phyloP scores from a whole-genome alignment of 2,797 vertebrate genomes.

The Lates japonicus region DNA sequence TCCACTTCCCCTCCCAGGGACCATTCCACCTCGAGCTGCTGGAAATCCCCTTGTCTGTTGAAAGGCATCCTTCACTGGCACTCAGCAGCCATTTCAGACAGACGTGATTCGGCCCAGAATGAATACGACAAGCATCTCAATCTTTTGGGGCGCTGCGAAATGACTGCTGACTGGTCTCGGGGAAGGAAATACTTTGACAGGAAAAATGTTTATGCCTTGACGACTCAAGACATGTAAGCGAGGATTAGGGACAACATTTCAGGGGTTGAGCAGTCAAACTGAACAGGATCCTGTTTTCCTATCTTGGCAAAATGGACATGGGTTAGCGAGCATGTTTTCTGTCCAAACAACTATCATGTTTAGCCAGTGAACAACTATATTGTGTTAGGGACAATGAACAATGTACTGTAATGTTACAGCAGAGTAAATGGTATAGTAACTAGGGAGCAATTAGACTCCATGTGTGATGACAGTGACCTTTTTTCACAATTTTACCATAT shows the following conservation, averaged over 20 bases:
- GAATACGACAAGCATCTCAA: conserved; percentile 74
- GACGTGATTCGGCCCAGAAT: conserved; percentile 69
- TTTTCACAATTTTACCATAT: conserved; percentile 39
- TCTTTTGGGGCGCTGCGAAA: conserved; percentile 70
- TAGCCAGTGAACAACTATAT: conserved; percentile 34
- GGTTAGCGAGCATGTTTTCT: conserved; percentile 60
- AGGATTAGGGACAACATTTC: conserved; percentile 64
- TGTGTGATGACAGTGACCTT: conserved; percentile 42
- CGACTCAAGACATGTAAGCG: conserved; percentile 35
- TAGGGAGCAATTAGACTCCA: conserved; percentile 26
- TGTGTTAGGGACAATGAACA: conserved; percentile 53
- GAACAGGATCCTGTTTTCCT: conserved; percentile 60
- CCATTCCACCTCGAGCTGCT: conserved; percentile 71
- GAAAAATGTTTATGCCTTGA: conserved; percentile 67
- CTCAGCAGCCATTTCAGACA: conserved; percentile 75
- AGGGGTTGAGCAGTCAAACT: conserved; percentile 44
- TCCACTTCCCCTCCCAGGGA: conserved; percentile 64
- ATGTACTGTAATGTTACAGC: conserved; percentile 30
- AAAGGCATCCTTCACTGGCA: conserved; percentile 78
- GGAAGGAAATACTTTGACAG: conserved; percentile 74
- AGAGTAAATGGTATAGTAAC: conserved; percentile 24
- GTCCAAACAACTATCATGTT: conserved; percentile 54
- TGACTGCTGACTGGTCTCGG: conserved; percentile 65
- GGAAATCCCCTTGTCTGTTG: conserved; percentile 79
- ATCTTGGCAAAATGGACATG: conserved; percentile 55